Base-by-base conservation (phyloP, 2,113 vertebrate species). In the Sinocyclocheilus maitianheensis region DNA sequence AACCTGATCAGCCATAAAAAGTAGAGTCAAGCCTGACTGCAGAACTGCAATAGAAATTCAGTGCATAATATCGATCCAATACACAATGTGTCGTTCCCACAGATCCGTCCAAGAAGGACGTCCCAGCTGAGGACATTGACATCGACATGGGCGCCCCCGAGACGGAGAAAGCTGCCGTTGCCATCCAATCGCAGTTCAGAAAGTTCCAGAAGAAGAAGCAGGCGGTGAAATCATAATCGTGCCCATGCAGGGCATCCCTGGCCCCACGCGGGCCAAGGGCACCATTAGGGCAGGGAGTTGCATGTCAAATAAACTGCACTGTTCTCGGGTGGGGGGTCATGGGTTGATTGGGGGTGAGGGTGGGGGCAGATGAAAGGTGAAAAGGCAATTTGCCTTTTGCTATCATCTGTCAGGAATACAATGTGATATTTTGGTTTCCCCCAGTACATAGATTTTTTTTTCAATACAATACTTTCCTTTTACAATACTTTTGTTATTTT, bases 191-290 rank as follows among this genome's bases (percentile, higher is more conserved):
- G 13, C 98, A 98, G 94, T 99, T 99, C 96, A 98, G 98, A 92
- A 99, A 98, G 94, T 99, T 98, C 95, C 97, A 99, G 95, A 99
- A 99, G 95, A 99, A 99, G 94, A 99, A 99, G 93, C 95, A 86
- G 93, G 96, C 88, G 91, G 92, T 88, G 80, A 97, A 98, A 94
- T 97, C 96, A 71, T 99, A 98, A 94, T 80, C 88, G 76, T 5
- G 34, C n/a, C n/a, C 24, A 20, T 63, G 71, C 22, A 43, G 58
- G 7, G 71, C 75, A 12, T 46, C 67, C 43, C 48, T 26, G 30
- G 84, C 43, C 71, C 75, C 37, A 40, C 8, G 24, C 55, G 63
- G 43, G 43, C 6, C 80, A 11, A 53, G 14, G 1, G n/a, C 86
- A 72, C 84, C 79, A 30, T 22, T 51, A 24, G 84, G 90, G 86